Evolutionary conservation across 2,797 vertebrate species (phyloP).

Genomic region (Xenops minutus): DNA sequence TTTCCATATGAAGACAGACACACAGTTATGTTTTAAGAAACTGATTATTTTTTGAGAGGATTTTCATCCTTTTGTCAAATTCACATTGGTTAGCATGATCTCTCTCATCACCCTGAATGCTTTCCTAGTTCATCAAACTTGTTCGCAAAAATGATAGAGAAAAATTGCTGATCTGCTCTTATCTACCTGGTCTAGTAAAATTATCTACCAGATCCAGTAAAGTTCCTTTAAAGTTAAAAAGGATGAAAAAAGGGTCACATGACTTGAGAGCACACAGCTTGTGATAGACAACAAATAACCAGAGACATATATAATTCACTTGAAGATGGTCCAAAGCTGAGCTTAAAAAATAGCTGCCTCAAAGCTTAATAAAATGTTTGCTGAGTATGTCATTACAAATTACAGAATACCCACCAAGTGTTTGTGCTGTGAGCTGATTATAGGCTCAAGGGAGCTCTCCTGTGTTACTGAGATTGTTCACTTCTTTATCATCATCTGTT

Average conservation of each 20-base stretch:
- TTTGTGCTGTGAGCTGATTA: background rate
- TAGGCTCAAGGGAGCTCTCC: background rate
- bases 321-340: background rate
- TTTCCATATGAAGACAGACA: background rate
- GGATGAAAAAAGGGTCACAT: background rate
- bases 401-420: background rate
- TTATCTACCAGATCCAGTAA: background rate
- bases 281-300: background rate
- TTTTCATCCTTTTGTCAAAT: background rate
- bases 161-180: background rate
- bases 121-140: background rate
- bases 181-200: background rate
- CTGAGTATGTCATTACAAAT: background rate
- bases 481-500: background rate
- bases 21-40: background rate
- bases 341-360: background rate
- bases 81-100: background rate
- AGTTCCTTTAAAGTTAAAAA: background rate
- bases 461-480: background rate
- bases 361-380: background rate
- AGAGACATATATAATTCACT: background rate
- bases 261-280: background rate
- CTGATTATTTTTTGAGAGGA: background rate
- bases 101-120: background rate
- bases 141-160: background rate